phyloP scores from a whole-genome alignment of 2,113 vertebrate species.

The Spea bombifrons region DNA sequence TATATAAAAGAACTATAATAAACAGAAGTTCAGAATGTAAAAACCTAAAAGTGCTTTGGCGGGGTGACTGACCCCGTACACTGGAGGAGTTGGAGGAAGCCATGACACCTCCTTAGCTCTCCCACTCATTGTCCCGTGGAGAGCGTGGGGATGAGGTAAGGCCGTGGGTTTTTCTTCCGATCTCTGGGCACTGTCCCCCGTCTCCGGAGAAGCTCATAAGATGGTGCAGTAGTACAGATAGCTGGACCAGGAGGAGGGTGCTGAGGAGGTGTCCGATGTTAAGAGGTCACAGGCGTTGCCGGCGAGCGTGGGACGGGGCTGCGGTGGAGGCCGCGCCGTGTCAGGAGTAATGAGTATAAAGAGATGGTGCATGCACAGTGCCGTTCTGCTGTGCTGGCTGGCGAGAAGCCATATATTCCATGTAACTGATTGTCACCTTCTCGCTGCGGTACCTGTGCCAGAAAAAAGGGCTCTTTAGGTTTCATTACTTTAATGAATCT shows the following conservation, averaged over 20 bases:
- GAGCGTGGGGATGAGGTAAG: constrained; percentile 62
- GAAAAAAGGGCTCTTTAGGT: neutral
- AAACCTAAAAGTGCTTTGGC: constrained; percentile 75
- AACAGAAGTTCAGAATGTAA: constrained; percentile 70
- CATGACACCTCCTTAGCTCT: constrained; percentile 28
- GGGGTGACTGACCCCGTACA: constrained; percentile 66
- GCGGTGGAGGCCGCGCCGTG: constrained; percentile 79
- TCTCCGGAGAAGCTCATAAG: constrained; percentile 73
- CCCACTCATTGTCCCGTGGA: constrained; percentile 34
- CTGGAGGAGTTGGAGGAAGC: constrained; percentile 58
- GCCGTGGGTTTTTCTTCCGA: constrained; percentile 55
- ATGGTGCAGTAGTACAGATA: constrained; percentile 87
- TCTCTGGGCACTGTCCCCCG: constrained; percentile 38
- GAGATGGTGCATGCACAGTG: constrained; percentile 78
- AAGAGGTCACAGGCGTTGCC: constrained; percentile 78
- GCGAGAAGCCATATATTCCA: constrained; percentile 78
- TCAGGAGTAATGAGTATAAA: constrained; percentile 88
- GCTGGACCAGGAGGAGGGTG: constrained; percentile 83
- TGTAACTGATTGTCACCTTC: constrained; percentile 84
- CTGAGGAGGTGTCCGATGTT: constrained; percentile 76
- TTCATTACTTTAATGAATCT: no score
- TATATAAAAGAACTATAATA: constrained; percentile 63
- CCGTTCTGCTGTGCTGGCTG: constrained; percentile 80
- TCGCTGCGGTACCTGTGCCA: constrained; percentile 75
- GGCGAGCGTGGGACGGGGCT: constrained; percentile 74